Evolutionary conservation across 2,888 invertebrate genomes (phyloP).

Genomic region (Priapulus caudatus): DNA sequence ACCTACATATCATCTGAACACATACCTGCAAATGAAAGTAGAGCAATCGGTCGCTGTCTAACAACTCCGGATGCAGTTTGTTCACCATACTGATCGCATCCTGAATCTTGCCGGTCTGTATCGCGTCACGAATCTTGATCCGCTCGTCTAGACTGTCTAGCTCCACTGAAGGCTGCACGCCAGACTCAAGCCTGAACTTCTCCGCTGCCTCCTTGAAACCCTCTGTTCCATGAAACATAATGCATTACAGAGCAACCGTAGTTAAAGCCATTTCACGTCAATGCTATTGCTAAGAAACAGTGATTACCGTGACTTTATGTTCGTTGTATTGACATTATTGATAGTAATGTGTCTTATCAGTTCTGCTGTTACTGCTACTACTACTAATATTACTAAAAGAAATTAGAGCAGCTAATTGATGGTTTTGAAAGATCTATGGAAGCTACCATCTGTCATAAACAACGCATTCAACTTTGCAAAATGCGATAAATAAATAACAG

Average conservation of each 20-base stretch:
- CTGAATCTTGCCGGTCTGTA: constrained; percentile 79
- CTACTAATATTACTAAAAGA: too few relatives aligned
- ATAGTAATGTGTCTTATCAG: too few relatives aligned
- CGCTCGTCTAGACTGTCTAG: constrained; percentile 76
- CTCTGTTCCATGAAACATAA: constrained; percentile 33
- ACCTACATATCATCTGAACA: too few relatives aligned
- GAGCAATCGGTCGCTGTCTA: constrained; percentile 86
- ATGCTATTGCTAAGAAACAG: neutral
- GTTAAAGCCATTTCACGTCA: constrained; percentile 3
- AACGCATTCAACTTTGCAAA: too few relatives aligned
- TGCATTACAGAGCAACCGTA: neutral
- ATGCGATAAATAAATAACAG: too few relatives aligned
- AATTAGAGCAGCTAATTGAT: too few relatives aligned
- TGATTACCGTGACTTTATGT: too few relatives aligned
- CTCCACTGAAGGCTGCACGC: constrained; percentile 62
- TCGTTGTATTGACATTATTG: too few relatives aligned
- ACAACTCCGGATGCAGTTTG: constrained; percentile 78
- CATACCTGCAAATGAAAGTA: constrained; percentile 82
- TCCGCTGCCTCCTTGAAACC: constrained; percentile 78
- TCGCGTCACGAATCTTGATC: constrained; percentile 81
- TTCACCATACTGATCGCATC: constrained; percentile 89
- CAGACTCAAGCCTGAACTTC: constrained; percentile 88
- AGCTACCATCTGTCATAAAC: too few relatives aligned
- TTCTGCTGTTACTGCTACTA: too few relatives aligned
- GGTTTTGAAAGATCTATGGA: too few relatives aligned